Percentiles rank a stretch among this genome's conserved stretches.
Conservation (phyloP, 2,888 invertebrate genomes). For the Drosophila flavopinicola region DNA sequence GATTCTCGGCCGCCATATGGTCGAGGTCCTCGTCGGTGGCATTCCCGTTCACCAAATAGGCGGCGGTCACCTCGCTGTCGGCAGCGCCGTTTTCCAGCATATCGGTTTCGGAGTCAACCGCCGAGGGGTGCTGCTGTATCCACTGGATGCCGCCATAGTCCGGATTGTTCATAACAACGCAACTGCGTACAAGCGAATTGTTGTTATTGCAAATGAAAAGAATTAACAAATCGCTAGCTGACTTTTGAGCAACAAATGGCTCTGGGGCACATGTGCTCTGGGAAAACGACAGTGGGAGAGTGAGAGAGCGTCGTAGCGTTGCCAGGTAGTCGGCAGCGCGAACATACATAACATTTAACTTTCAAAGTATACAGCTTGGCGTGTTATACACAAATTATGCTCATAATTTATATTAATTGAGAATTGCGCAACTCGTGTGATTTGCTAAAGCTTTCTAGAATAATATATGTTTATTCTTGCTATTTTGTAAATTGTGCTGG, state of each 20-base stretch:
- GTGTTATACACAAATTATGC: too few species aligned
- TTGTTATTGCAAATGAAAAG: conserved; percentile 37
- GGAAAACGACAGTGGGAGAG: conserved; percentile 51
- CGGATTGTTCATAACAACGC: conserved; percentile 70
- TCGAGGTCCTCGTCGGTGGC: conserved; percentile 82
- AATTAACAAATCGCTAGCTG: conserved; percentile 23
- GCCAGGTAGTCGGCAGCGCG: conserved; percentile 28
- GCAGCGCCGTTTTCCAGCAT: conserved; percentile 62
- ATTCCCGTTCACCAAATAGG: conserved; percentile 52
- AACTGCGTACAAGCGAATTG: conserved; percentile 34
- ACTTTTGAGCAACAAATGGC: conserved; percentile 72
- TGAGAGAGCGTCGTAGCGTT: conserved; percentile 51
- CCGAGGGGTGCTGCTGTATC: conserved; percentile 75
- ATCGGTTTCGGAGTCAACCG: conserved; percentile 68
- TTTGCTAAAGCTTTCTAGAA: too few species aligned
- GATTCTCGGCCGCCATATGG: conserved; percentile 88
- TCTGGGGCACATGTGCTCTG: conserved; percentile 66
- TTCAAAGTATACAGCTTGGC: too few species aligned
- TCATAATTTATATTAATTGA: too few species aligned
- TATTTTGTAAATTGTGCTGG: conserved; percentile 13
- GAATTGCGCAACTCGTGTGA: too few species aligned
- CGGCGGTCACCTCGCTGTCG: conserved; percentile 50
- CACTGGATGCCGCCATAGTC: conserved; percentile 80
- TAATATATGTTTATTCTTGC: too few species aligned
- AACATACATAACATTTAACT: too few species aligned